phyloP scores from a whole-genome alignment of 2,888 invertebrate species.

The Acleris holmiana region DNA sequence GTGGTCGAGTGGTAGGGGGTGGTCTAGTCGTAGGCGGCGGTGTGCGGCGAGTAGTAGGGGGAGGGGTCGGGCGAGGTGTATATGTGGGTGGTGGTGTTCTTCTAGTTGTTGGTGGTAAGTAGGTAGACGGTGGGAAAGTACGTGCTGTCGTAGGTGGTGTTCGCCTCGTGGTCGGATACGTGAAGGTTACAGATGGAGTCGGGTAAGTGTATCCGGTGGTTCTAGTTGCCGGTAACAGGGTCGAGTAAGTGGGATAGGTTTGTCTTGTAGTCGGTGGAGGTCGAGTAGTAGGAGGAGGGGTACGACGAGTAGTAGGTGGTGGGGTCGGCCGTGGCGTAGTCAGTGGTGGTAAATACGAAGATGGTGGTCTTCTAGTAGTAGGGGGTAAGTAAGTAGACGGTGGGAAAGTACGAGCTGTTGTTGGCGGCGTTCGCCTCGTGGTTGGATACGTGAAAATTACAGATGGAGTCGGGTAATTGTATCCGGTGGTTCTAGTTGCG shows the following conservation, averaged over 20 bases:
- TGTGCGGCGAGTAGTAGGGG: constrained; percentile 22
- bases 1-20: constrained; percentile 20
- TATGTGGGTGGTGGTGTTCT: constrained; percentile 35
- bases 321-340: constrained; percentile 42
- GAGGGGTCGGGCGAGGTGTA: constrained; percentile 35
- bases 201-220: constrained; percentile 64
- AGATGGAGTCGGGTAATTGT: constrained; percentile 54
- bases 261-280: constrained; percentile 45
- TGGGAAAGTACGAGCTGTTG: constrained; percentile 27
- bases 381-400: constrained; percentile 37
- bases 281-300: constrained; percentile 42
- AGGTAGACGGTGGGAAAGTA: constrained; percentile 32
- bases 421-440: constrained; percentile 42
- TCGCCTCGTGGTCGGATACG: constrained; percentile 52
- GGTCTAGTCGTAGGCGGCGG: constrained; percentile 26
- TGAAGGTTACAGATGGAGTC: constrained; percentile 56
- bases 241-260: constrained; percentile 46
- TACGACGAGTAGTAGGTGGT: constrained; percentile 42
- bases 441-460: constrained; percentile 48
- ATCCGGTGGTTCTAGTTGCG: constrained; percentile 54
- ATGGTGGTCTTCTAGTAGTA: constrained; percentile 30
- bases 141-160: constrained; percentile 37
- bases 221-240: constrained; percentile 40
- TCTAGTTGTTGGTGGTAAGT: constrained; percentile 32
- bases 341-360: constrained; percentile 41